Evolutionary conservation across 1,140 invertebrate genomes (phyloP), one percentile per base, ranked within the genome.

Genomic region (Galleria mellonella): DNA sequence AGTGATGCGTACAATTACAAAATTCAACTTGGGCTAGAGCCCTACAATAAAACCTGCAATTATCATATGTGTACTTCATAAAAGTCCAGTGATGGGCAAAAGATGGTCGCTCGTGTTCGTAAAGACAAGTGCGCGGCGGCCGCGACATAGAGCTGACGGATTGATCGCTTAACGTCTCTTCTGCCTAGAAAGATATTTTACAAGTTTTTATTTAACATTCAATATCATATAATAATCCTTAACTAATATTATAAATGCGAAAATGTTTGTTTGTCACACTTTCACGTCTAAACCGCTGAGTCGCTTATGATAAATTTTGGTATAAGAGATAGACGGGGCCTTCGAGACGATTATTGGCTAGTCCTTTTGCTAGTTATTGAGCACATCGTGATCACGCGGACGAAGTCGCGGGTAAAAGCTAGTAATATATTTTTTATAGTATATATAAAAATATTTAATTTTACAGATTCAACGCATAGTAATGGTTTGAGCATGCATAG

Each of bases 1-100:
- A 82, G 52, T 90, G 88, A 52, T 89, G 86, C 2, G 87, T 87
- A 55, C 89, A 90, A 31, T 88, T 88, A 55, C 89, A 90, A 1
- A 60, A 53, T 6, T 66, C 53, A 0, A 81, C 44, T 47, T 90
- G 88, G 0, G 78, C 77, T n/a, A 78, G 51, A 4, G 81, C 83
- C 9, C 88, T 70, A 50, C 89, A 89, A 52, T 88, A 81, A 17
- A 88, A 60, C n/a, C 87, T 59, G 51, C 89, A 90, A 0, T 85
- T 81, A 30, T 81, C 88, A 55, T 87, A 88, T 10, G 87, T 87
- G 49, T 90, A 90, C 15, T 69, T 62, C 0, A 50, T 35, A 49
- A 88, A 88, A 0, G 73, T 73, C 81, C 77, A 84, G 4, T 51
- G 30, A 0, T 56, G 9, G 1, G 55, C 53, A n/a, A 46, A 55